Evolutionary conservation across 2,797 vertebrate species (phyloP), one percentile per base, ranked within the genome.

Genomic region (Sus cebifrons): DNA sequence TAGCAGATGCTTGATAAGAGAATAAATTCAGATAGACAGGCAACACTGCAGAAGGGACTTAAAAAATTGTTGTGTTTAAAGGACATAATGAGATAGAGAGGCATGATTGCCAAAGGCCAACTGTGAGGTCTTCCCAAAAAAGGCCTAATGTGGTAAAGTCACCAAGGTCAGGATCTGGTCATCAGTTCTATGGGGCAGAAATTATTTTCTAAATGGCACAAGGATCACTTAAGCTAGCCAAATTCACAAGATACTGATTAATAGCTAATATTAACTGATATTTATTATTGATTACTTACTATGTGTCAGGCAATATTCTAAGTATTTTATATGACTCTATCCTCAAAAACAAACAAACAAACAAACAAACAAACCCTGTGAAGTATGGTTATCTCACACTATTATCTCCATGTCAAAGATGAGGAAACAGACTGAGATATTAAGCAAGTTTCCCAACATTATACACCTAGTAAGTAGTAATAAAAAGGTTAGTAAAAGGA

Each of bases 211-310:
- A 86, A 81, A 49, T 3, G 29, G 21, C 40, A n/a, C 13, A 54
- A 86, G 90, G 52, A 82, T 86, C 74, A 90, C 52, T 74, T 79
- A 68, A 65, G 25, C 67, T 86, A 94, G 91, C 20, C 25, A 86
- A 81, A 81, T 70, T 82, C 52, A 75, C 52, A 75, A 93, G 25
- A 91, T 67, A 62, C n/a, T 75, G n/a, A 68, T 67, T 58, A 89
- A 86, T 13, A 82, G n/a, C 60, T 77, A 83, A 54, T 44, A 40
- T 18, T 78, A 86, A 44, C 18, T 52, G 85, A 96, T 52, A 89
- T 67, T 93, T 84, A 62, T 73, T 86, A 85, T 4, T 89, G 44
- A 89, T 16, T 79, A 86, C 16, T 89, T 60, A 27, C 10, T 56
- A 32, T 71, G 62, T 78, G 36, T 84, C 85, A 71, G 25, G 62